Percentiles rank a stretch among this genome's conserved stretches.
These are phyloP conservation scores for Neocrepidodera transversa DNA, from an alignment of 2,888 invertebrate species.

Conservation along the genomic window DNA sequence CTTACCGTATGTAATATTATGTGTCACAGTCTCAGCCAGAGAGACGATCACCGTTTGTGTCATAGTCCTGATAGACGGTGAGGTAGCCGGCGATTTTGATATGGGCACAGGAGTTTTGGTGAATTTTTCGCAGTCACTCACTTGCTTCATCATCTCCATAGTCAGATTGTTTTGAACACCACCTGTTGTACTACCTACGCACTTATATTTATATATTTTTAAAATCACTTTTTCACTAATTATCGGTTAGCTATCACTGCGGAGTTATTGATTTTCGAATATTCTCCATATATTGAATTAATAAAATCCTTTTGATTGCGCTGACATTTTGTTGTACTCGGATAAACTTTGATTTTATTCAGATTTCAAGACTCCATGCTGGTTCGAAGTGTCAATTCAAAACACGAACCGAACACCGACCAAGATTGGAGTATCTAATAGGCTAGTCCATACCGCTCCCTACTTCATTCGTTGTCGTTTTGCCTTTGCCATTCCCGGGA, in stretches of 20 bases:
- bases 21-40: slow-evolving; percentile 63
- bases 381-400: slow-evolving; percentile 49
- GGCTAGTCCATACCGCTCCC: slow-evolving; percentile 47
- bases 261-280: slow-evolving; percentile 30
- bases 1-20: slow-evolving; percentile 66
- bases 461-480: slow-evolving; percentile 43
- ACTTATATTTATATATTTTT: slow-evolving; percentile 37
- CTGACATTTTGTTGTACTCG: slow-evolving; percentile 9
- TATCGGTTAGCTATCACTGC: slow-evolving; percentile 21
- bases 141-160: slow-evolving; percentile 45
- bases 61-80: slow-evolving; percentile 58
- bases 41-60: slow-evolving; percentile 60
- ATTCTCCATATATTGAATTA: background rate
- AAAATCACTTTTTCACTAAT: slow-evolving; percentile 32
- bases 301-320: background rate
- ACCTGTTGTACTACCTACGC: slow-evolving; percentile 38
- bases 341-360: slow-evolving; percentile 20
- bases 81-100: slow-evolving; percentile 55
- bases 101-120: slow-evolving; percentile 58
- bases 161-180: slow-evolving; percentile 33
- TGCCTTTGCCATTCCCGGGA: slow-evolving; percentile 24
- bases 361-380: slow-evolving; percentile 43
- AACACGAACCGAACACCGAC: too few species aligned
- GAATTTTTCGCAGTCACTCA: slow-evolving; percentile 51
- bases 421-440: slow-evolving; percentile 48